phyloP scores from a whole-genome alignment of 2,113 vertebrate species.

The Solenodon paradoxus region DNA sequence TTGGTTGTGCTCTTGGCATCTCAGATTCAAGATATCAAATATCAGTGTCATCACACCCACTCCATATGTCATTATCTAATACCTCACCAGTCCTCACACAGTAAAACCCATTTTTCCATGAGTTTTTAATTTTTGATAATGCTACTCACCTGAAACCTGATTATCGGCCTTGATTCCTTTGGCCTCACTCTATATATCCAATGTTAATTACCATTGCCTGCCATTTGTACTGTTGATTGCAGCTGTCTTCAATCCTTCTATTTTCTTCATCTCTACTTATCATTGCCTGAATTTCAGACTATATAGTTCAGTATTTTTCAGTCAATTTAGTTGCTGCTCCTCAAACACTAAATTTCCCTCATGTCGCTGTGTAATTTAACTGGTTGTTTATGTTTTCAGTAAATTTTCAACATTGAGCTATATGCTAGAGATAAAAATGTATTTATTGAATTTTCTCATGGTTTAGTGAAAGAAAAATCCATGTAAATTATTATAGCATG shows the following conservation, averaged over 20 bases:
- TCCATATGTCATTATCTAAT: not conserved
- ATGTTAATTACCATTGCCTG: not conserved
- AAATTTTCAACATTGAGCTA: not conserved
- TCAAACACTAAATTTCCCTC: not conserved
- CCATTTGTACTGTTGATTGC: not conserved
- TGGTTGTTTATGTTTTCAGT: not conserved
- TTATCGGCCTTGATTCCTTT: not conserved
- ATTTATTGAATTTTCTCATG: not conserved
- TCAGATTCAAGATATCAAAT: not conserved
- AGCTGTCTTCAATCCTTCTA: not conserved
- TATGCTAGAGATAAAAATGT: not conserved
- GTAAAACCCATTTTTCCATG: not conserved
- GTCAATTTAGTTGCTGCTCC: not conserved
- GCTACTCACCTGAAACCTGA: not conserved
- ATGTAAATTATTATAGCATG: not conserved
- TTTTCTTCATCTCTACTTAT: not conserved
- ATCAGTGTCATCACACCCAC: not conserved
- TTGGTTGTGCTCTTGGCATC: not conserved
- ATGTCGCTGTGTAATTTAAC: not conserved
- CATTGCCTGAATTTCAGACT: not conserved
- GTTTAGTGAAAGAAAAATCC: not conserved
- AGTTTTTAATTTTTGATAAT: not conserved
- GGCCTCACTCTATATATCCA: not conserved
- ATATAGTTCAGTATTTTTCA: not conserved
- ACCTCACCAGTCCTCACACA: not conserved